These are phyloP conservation scores for Muscidifurax raptorellus DNA, from an alignment of 1,140 invertebrate species.

Conservation along the genomic window DNA sequence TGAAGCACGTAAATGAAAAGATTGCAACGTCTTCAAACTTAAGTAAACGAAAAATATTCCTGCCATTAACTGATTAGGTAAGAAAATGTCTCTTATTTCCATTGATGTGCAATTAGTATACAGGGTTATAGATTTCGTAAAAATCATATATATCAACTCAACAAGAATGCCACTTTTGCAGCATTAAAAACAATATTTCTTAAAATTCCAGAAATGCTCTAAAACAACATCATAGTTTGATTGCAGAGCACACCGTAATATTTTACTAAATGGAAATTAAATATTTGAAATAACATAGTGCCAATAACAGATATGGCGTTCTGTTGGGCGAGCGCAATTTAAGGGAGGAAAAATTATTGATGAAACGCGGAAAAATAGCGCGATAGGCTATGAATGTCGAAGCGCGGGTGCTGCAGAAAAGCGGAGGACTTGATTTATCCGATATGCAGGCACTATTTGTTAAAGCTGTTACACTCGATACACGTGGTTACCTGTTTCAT, in stretches of 20 bases:
- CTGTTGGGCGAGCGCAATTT: not conserved
- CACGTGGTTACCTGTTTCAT: not conserved
- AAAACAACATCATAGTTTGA: not conserved
- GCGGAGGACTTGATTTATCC: slow-evolving; percentile 32
- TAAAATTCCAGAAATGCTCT: not conserved
- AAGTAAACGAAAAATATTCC: too few species aligned
- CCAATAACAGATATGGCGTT: not conserved
- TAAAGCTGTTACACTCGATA: not conserved
- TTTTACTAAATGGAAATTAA: not conserved
- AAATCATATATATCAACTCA: too few species aligned
- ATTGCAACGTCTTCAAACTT: too few species aligned
- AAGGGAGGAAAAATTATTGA: not conserved
- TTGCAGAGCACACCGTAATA: not conserved
- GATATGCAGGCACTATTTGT: slow-evolving; percentile 11
- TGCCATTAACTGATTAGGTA: too few species aligned
- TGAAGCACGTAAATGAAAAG: too few species aligned
- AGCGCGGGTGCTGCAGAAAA: not conserved
- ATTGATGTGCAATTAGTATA: too few species aligned
- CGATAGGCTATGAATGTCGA: not conserved
- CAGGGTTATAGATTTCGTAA: too few species aligned
- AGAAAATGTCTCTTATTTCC: too few species aligned
- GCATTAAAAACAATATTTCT: too few species aligned
- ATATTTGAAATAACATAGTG: not conserved
- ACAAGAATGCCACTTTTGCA: too few species aligned
- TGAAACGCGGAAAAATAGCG: not conserved